Base-by-base conservation (phyloP, 2,797 vertebrate genomes). In the Myioborus miniatus region DNA sequence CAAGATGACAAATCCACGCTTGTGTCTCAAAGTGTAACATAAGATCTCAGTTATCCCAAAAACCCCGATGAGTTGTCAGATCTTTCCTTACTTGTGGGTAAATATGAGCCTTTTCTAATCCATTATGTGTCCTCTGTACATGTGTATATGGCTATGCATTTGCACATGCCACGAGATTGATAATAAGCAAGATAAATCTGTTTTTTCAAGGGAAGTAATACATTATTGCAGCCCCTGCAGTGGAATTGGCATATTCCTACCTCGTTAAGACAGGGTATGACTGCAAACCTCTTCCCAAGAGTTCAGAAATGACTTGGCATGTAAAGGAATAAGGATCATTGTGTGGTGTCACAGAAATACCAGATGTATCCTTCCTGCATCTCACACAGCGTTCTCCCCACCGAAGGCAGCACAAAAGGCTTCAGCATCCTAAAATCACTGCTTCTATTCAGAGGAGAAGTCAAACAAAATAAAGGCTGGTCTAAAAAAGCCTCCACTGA, bases 1-100 rank as follows among this genome's bases (percentile, higher is more conserved):
- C 94, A 97, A 89, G 78, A 90, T 95, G 97, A 96, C 96, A 97
- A 97, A 96, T 95, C 96, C 83, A n/a, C 72, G 39, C 97, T 94
- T 63, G 77, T 93, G 82, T 89, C 90, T 95, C 22, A 4, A 36
- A 91, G 93, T 74, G 90, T 93, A 96, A 97, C 93, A 41, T 43
- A 96, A 97, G 95, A 91, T 90, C 94, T 93, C 17, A 15, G 86
- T 95, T 94, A 95, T 89, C 94, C 94, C 68, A 1, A 87, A 93
- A 94, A 91, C 83, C 83, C 87, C 8, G 2, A 80, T 60, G 87
- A 94, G 92, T 75, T 94, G 94, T 94, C 90, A 93, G 90, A 89
- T 94, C 94, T 91, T 92, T 87, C 65, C 55, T 89, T 81, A 94
- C 87, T 92, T 94, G 83, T 90, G 86, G 84, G 79, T 96, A 67